These are phyloP conservation scores for Chrysolina americana DNA, from an alignment of 2,888 invertebrate species.

Conservation along the genomic window DNA sequence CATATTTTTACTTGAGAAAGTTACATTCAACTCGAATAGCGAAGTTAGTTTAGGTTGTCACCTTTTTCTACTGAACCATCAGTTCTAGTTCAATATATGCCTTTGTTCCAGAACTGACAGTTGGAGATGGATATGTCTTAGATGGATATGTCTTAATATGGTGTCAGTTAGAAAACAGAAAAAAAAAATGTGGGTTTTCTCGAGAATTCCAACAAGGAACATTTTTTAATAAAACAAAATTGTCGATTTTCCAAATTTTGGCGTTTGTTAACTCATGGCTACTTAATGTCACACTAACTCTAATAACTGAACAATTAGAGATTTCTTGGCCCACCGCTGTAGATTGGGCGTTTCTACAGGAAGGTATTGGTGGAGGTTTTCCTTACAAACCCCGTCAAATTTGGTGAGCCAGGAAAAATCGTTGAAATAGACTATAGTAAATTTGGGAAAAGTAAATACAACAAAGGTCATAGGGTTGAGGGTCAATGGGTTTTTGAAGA, in stretches of 20 bases:
- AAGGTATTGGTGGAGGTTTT: too few species aligned
- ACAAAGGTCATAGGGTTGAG: neutral
- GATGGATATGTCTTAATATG: neutral
- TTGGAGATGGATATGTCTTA: neutral
- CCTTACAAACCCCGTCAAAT: neutral
- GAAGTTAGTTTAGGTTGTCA: too few species aligned
- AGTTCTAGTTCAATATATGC: neutral
- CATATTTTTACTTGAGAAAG: too few species aligned
- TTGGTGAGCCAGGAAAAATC: neutral
- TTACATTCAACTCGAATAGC: too few species aligned
- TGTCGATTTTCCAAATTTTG: neutral
- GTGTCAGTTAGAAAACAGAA: neutral
- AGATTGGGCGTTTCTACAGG: neutral
- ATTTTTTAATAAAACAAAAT: neutral
- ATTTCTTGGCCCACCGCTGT: neutral
- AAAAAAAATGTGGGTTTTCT: neutral
- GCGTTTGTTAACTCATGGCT: neutral
- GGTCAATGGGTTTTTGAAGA: slow-evolving; percentile 14
- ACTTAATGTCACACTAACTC: neutral
- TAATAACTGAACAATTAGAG: neutral
- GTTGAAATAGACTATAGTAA: neutral
- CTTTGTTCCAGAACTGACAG: neutral
- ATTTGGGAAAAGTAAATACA: neutral
- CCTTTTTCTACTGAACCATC: too few species aligned
- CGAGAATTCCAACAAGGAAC: neutral